Evolutionary conservation across 2,113 vertebrate genomes (phyloP), one percentile per base, ranked within the genome.

Genomic region (Perca schrenkii): DNA sequence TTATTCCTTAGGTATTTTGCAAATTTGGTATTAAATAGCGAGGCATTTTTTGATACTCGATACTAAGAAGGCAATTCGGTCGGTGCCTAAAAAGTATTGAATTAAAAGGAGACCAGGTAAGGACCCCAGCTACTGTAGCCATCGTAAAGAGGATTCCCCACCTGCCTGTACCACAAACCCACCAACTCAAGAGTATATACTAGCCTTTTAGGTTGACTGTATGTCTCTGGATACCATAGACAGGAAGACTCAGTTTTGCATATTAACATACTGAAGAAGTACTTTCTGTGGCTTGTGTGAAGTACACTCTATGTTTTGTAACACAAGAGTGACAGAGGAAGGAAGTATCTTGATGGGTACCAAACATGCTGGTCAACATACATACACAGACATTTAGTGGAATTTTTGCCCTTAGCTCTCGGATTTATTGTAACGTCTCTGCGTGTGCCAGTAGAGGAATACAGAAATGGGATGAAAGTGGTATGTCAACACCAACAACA

Each of bases 401-500:
- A 65, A 28, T 63, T 73, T 62, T 54, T 61, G 52, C 61, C 46
- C 22, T 28, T n/a, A 73, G 67, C 63, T 15, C 47, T 67, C 57
- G 50, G 53, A n/a, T 74, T 1, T 62, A 76, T 57, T 74, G 54
- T 14, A 57, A 64, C 56, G 58, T 63, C 46, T 72, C 31, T 80
- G 70, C 28, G 54, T 84, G 65, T 76, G 69, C 74, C 69, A 80
- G 73, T 22, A 17, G 58, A 57, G 49, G 77, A 69, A 78, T 22
- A 73, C 53, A 87, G 69, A 82, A 79, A 76, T 40, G 31, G 71
- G n/a, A 83, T 83, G 70, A 85, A 88, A 87, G 77, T 85, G 86
- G 67, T 79, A 71, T 77, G 36, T 89, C 87, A 89, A 50, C 87
- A 86, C 80, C 80, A 83, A 75, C 78, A 88, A 65, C 43, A 57